Evolutionary conservation across 2,888 invertebrate genomes (phyloP), one percentile per base, ranked within the genome.

Genomic region (Andrena marginata): DNA sequence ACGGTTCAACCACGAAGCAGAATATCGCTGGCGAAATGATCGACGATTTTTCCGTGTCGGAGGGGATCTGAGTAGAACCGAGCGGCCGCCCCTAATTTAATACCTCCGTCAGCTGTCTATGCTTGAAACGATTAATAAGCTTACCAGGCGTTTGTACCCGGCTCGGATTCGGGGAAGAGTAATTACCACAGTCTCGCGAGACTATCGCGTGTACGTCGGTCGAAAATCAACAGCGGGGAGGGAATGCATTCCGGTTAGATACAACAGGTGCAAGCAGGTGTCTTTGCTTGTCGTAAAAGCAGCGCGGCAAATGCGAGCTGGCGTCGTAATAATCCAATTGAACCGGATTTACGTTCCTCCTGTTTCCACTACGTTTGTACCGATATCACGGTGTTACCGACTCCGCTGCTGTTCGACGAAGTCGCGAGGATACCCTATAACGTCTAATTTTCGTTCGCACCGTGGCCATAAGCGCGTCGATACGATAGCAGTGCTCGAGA

Each of bases 231-330:
- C 67, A 35, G 13, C 10, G 26, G 5, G 7, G 20, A 31, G 23
- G 23, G 62, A 63, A 77, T 64, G 23, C 68, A 74, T 59, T 82
- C 33, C 48, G 31, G 35, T 2, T 13, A 33, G 62, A 59, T 8
- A 72, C 71, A 82, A 75, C 82, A 78, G 77, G 83, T 82, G 77
- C 70, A 73, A 76, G 77, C 77, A 69, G 65, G 29, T 51, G 60
- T 71, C 65, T 81, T 70, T 68, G 74, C 60, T 73, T 51, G 31
- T 33, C 63, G 56, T 13, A 48, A 35, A 70, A 56, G n/a, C 35
- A 51, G 16, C 31, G 23, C 23, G 26, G 35, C 35, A 60, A 81
- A 80, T 67, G 60, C 48, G 13, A 68, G 33, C n/a, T 10, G 35
- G 49, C 69, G 10, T 64, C 68, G 59, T 60, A 59, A 73, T 73